Percentiles rank a stretch among this genome's conserved stretches.
These are phyloP conservation scores for Trachelipus rathkii DNA, from an alignment of 1,140 invertebrate genomes.

Conservation along the genomic window DNA sequence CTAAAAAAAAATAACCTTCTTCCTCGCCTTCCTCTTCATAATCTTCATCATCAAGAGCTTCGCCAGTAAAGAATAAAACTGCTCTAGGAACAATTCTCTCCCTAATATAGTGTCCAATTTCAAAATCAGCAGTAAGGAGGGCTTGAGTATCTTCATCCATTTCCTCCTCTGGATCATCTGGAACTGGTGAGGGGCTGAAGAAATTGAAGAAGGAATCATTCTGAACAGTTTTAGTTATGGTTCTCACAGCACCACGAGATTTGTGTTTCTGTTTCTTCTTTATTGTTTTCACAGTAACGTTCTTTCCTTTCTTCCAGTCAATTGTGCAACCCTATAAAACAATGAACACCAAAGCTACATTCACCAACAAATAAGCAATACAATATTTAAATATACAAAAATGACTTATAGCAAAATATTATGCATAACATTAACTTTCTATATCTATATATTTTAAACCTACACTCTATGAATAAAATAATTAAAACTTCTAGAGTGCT, in stretches of 20 bases:
- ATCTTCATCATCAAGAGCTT: conserved; percentile 47
- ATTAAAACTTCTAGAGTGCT: too few species aligned
- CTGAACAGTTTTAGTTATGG: conserved; percentile 87
- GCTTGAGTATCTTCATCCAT: conserved; percentile 70
- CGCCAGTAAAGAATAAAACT: conserved; percentile 84
- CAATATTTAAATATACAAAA: too few species aligned
- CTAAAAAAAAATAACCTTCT: too few species aligned
- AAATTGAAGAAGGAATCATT: conserved; percentile 99
- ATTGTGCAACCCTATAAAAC: conserved; percentile 71
- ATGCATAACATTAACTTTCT: too few species aligned
- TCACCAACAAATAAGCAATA: too few species aligned
- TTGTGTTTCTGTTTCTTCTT: conserved; percentile 99
- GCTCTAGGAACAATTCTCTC: conserved; percentile 88
- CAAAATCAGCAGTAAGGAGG: conserved; percentile 85
- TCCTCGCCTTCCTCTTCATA: conserved; percentile 46
- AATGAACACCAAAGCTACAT: too few species aligned
- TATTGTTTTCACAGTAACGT: conserved; percentile 92
- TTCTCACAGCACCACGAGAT: conserved; percentile 82
- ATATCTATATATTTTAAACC: too few species aligned
- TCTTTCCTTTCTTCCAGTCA: conserved; percentile 94
- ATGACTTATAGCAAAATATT: too few species aligned
- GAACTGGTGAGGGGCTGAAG: conserved; percentile 75
- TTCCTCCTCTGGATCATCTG: conserved; percentile 55
- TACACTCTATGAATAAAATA: too few species aligned
- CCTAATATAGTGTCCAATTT: conserved; percentile 96